Conservation (phyloP, 1,140 invertebrate species). For the Bombus pascuorum region DNA sequence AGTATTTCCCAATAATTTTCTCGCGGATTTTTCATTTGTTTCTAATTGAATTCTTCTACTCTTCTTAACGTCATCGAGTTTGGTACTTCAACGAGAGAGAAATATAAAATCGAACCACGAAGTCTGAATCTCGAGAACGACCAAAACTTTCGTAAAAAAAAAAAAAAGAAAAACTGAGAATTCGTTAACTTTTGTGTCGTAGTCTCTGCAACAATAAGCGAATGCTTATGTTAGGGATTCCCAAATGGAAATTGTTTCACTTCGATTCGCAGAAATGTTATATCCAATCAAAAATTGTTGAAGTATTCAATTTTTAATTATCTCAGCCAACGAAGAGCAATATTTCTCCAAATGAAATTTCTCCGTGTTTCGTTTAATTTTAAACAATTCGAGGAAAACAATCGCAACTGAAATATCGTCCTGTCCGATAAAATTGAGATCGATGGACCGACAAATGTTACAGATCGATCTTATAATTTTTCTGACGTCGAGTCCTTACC, state of each 20-base stretch:
- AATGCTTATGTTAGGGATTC: not conserved
- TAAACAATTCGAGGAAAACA: not conserved
- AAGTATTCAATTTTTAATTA: too few relatives aligned
- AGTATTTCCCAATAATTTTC: not conserved
- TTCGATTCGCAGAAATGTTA: constrained; percentile 14
- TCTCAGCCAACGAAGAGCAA: not conserved
- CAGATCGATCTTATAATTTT: not conserved
- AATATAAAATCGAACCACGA: not conserved
- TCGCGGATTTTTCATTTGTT: not conserved
- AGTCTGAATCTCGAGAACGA: not conserved
- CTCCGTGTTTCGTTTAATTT: not conserved
- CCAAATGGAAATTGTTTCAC: not conserved
- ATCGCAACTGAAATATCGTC: not conserved
- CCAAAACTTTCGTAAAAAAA: not conserved
- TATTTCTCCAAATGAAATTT: not conserved
- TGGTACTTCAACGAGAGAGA: not conserved
- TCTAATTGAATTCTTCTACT: not conserved
- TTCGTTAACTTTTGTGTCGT: not conserved
- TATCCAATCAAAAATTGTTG: not conserved
- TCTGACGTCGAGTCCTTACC: not conserved
- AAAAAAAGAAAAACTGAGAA: not conserved
- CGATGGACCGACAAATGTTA: too few relatives aligned
- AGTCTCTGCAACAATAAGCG: too few relatives aligned
- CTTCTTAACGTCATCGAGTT: not conserved
- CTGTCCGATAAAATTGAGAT: not conserved